Base-by-base conservation (phyloP, 2,113 vertebrate genomes). In the Hemicordylus capensis region DNA sequence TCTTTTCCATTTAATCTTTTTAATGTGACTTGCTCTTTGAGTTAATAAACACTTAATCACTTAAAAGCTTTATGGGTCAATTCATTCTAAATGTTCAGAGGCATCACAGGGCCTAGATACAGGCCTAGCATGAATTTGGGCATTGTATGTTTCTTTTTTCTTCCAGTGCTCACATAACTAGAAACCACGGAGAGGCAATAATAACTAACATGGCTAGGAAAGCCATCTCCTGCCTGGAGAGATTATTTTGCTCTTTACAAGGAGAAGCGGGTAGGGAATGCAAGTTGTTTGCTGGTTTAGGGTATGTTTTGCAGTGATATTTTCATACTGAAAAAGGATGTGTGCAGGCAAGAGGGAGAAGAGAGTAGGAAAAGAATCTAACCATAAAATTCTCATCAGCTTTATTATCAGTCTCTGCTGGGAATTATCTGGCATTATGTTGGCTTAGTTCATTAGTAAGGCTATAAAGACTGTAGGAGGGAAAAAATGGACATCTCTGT, bases 121-220 rank as follows among this genome's bases (percentile, higher is more conserved):
- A 90, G 83, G 76, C 91, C 72, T 79, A 89, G 76, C 76, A 64
- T 81, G 86, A 87, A 86, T 85, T 93, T 3, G 0, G 56, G 69
- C 20, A 1, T 66, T 90, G 92, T 90, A 42, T 81, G 0, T 20
- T 51, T 24, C 22, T 19, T 54, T 81, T 91, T 91, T 79, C 88
- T 91, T 86, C 88, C 83, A 88, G 75, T 85, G 79, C 76, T 78
- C 83, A 22, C 14, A 4, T 85, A 80, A 91, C 86, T 88, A 72
- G 93, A 89, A 95, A 81, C 88, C 92, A 91, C 59, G 92, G 92
- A 81, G 93, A 90, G 93, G 81, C 84, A 89, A 70, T 93, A 94
- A 93, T 95, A 93, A 88, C 80, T 86, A 90, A 88, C 72, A 66
- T 39, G 86, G 82, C 88, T 90, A 77, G 48, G 59, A 88, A 94